Percentiles rank a stretch among this genome's conserved stretches.
These are phyloP conservation scores for Polylopha cassiicola DNA, from an alignment of 2,888 invertebrate species.

Conservation along the genomic window DNA sequence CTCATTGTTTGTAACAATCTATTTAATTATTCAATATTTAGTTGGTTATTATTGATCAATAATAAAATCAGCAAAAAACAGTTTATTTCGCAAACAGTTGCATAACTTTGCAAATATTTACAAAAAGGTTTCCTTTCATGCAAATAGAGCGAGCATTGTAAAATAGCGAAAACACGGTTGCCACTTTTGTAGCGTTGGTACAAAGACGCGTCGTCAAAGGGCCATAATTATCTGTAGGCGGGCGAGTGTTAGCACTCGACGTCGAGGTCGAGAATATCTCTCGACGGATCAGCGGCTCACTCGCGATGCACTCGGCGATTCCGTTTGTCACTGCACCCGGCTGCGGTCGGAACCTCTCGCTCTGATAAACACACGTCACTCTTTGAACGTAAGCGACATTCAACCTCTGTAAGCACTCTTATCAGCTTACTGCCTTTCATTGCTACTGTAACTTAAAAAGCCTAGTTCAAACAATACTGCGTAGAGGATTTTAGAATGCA, in stretches of 20 bases:
- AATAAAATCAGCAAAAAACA: too few species aligned
- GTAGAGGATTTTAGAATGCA: too few species aligned
- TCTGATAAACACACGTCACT: slow-evolving; percentile 70
- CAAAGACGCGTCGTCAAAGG: slow-evolving; percentile 65
- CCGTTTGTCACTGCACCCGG: slow-evolving; percentile 70
- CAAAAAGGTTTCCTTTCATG: slow-evolving; percentile 1
- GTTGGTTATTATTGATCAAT: too few species aligned
- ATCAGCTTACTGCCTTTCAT: slow-evolving; percentile 34
- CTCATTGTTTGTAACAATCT: slow-evolving; percentile 14
- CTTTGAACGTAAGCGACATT: slow-evolving; percentile 60
- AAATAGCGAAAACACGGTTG: slow-evolving; percentile 47
- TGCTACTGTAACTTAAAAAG: too few species aligned
- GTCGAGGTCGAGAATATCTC: slow-evolving; percentile 70
- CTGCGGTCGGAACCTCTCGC: slow-evolving; percentile 62
- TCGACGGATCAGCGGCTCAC: slow-evolving; percentile 71
- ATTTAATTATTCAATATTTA: too few species aligned
- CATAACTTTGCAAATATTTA: background rate
- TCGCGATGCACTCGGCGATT: slow-evolving; percentile 73
- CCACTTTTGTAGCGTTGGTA: slow-evolving; percentile 49
- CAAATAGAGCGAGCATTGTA: slow-evolving; percentile 12
- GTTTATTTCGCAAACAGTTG: background rate
- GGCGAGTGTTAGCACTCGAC: slow-evolving; percentile 69
- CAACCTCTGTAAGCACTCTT: slow-evolving; percentile 48
- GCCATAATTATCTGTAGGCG: slow-evolving; percentile 69
- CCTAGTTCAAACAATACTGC: too few species aligned